Evolutionary conservation across 1,140 invertebrate genomes (phyloP), one percentile per base, ranked within the genome.

Genomic region (Stegodyphus mimosarum): DNA sequence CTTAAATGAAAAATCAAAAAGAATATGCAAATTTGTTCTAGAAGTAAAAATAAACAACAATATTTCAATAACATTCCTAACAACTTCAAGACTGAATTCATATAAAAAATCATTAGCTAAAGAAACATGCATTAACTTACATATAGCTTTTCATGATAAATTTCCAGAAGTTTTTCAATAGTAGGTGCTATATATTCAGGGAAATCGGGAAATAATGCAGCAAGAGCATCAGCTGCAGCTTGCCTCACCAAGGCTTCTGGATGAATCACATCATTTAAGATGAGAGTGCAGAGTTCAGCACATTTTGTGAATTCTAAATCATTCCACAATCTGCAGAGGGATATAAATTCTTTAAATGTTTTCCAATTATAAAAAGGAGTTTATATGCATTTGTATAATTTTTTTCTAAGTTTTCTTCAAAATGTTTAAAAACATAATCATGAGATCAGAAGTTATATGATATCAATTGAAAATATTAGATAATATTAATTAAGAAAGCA

Each of bases 191-290:
- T 91, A 17, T 93, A 88, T 7, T 91, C 90, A 6, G 90, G 90
- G 88, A 94, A 92, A 6, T 90, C 88, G 64, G 91, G 90, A 6
- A 98, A 90, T 6, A 96, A 91, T 17, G 92, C 91, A 1, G 95
- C 94, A 53, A 98, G 90, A 0, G 96, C 95, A 85, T 92, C 90
- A 0, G 96, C 94, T 2, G 95, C 94, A 7, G 96, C 93, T 87
- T 93, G 92, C 89, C 97, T 94, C 51, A 98, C 92, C 83, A 94
- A 93, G 86, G 95, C 93, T 51, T 96, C 93, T 0, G 94, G 92
- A 90, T 97, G 95, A 87, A 94, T 93, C 33, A 97, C 91, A 90
- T 98, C 96, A 33, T 92, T 89, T 66, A 97, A 91, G 71, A 98
- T 89, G 2, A 86, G 83, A n/a, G 69, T 75, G 75, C 89, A 90